phyloP scores from a whole-genome alignment of 2,888 invertebrate species.

The Adineta ricciae region DNA sequence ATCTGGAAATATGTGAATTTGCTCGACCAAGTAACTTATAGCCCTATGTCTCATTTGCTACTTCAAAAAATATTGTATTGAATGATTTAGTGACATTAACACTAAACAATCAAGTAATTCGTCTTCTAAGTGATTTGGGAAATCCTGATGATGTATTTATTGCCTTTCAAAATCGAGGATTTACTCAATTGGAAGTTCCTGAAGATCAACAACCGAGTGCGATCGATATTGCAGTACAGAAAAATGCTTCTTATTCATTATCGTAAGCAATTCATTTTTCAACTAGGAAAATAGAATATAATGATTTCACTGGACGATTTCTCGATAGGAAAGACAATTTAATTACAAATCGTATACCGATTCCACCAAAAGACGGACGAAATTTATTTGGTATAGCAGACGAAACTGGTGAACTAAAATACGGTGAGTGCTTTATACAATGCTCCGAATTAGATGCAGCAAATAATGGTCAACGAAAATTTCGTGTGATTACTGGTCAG shows the following conservation, averaged over 20 bases:
- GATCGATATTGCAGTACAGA: not conserved
- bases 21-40: not conserved
- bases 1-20: conserved; percentile 22
- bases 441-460: not conserved
- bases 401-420: not conserved
- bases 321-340: not conserved
- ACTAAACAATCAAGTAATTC: conserved; percentile 11
- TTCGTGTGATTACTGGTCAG: not conserved
- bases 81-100: not conserved
- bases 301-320: not conserved
- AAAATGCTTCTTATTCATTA: not conserved
- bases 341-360: not conserved
- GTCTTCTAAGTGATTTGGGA: not conserved
- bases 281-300: not conserved
- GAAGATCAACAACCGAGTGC: not conserved
- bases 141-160: not conserved
- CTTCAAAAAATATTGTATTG: not conserved
- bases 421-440: not conserved
- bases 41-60: not conserved
- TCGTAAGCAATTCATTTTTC: not conserved
- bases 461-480: not conserved
- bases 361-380: not conserved
- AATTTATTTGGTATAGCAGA: conserved; percentile 7
- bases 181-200: not conserved
- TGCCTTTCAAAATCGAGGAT: not conserved